Conservation (phyloP, 2,797 vertebrate species). For the Anabacerthia variegaticeps region DNA sequence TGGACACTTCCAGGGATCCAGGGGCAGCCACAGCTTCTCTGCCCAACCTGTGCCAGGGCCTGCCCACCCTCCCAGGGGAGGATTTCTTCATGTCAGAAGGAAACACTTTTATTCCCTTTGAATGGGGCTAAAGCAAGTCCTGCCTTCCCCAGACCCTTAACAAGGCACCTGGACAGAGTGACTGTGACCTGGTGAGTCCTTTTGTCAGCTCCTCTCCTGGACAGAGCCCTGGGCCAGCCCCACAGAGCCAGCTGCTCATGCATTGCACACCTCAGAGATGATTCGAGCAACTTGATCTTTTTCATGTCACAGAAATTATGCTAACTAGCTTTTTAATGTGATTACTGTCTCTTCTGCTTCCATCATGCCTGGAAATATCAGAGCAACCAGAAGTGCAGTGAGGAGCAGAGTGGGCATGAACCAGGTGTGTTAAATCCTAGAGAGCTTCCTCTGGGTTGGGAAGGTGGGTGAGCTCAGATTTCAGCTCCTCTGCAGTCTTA, state of each 20-base stretch:
- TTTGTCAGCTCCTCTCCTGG: neutral
- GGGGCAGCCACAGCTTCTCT: neutral
- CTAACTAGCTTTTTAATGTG: neutral
- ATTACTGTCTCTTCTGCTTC: neutral
- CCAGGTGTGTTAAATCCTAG: neutral
- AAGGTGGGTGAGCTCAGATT: neutral
- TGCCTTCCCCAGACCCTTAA: neutral
- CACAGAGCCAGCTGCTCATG: neutral
- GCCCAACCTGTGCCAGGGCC: neutral
- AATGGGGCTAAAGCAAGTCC: neutral
- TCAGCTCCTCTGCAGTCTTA: neutral
- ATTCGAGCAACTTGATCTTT: neutral
- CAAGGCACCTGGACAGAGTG: fast-evolving
- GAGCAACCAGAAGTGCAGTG: neutral
- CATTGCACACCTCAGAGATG: neutral
- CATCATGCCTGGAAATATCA: neutral
- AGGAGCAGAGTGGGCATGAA: neutral
- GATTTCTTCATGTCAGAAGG: neutral
- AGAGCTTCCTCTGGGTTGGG: fast-evolving
- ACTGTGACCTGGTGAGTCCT: fast-evolving
- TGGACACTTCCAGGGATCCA: fast-evolving
- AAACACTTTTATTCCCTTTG: neutral
- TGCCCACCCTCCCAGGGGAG: fast-evolving
- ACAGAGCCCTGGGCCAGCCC: neutral
- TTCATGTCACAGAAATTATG: neutral